Conservation (phyloP, 1,140 invertebrate genomes). For the Euborellia annulipes region DNA sequence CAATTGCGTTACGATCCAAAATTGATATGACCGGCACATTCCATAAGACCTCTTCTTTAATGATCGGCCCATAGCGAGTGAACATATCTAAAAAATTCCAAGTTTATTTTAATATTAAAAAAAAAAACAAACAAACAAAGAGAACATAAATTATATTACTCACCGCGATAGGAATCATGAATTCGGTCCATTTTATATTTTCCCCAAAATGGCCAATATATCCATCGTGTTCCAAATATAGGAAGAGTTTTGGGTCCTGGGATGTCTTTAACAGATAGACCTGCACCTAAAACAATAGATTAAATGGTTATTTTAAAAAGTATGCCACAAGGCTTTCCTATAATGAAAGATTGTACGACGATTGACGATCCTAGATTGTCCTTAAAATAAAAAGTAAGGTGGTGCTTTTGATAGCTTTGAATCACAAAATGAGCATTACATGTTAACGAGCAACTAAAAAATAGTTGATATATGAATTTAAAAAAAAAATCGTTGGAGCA, state of each 20-base stretch:
- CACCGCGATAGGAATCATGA: slow-evolving; percentile 65
- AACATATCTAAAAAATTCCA: slow-evolving; percentile 40
- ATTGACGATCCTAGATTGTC: too few relatives aligned
- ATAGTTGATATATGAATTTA: too few relatives aligned
- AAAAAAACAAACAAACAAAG: background rate
- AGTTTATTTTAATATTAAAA: slow-evolving; percentile 1
- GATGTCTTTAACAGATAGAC: slow-evolving; percentile 24
- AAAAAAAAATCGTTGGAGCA: too few relatives aligned
- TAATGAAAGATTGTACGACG: too few relatives aligned
- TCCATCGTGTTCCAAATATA: slow-evolving; percentile 65
- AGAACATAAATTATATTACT: slow-evolving; percentile 16
- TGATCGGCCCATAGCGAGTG: slow-evolving; percentile 52
- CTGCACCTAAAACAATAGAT: background rate
- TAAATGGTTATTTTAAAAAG: too few relatives aligned
- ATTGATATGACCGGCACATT: slow-evolving; percentile 60
- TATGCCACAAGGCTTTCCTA: too few relatives aligned
- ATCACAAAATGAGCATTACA: too few relatives aligned
- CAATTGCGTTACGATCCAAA: slow-evolving; percentile 57
- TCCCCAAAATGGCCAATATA: slow-evolving; percentile 44
- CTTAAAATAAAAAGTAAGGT: too few relatives aligned
- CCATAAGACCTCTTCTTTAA: slow-evolving; percentile 57
- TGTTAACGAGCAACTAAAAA: too few relatives aligned
- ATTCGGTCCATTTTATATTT: slow-evolving; percentile 52
- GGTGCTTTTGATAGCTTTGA: too few relatives aligned
- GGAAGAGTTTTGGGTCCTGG: slow-evolving; percentile 61